A percentile compares a stretch with the other conserved stretches of the same genome.
These are phyloP conservation scores for Scortum barcoo DNA, from an alignment of 2,113 vertebrate species.

Conservation along the genomic window DNA sequence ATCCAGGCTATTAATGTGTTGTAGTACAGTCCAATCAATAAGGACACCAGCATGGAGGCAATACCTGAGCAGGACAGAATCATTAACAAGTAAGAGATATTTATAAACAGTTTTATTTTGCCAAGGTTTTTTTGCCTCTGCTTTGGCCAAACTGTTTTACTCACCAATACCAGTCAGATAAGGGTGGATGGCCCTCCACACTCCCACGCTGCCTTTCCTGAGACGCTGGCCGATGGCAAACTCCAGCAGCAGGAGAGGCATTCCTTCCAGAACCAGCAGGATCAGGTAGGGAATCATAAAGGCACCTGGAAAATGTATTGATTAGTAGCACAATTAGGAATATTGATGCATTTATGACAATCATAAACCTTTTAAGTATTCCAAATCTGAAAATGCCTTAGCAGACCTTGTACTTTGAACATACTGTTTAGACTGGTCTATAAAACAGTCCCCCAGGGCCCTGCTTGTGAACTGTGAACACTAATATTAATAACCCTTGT, in stretches of 20 bases:
- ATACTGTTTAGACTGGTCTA: background rate
- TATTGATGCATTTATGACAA: background rate
- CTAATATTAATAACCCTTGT: background rate
- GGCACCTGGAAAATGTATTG: constrained; percentile 84
- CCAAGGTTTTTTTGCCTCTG: background rate
- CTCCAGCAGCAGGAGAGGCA: constrained; percentile 91
- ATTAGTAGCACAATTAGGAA: background rate
- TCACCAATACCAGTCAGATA: constrained; percentile 91
- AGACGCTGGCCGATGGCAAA: constrained; percentile 94
- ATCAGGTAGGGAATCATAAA: constrained; percentile 96
- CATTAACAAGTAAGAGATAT: background rate
- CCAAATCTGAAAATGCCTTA: background rate
- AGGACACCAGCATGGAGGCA: constrained; percentile 91
- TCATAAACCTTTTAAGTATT: background rate
- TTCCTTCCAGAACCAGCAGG: constrained; percentile 91
- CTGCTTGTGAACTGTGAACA: background rate
- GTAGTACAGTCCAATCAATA: constrained; percentile 91
- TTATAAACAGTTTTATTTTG: background rate
- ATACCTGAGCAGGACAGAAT: constrained; percentile 82
- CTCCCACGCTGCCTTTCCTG: constrained; percentile 89
- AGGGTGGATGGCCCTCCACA: constrained; percentile 91
- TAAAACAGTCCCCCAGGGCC: background rate
- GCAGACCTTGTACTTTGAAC: background rate
- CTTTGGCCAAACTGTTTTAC: constrained; percentile 39
- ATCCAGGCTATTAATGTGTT: constrained; percentile 93